A percentile compares a stretch with the other conserved stretches of the same genome.
Evolutionary conservation across 2,797 vertebrate species (phyloP).

Genomic region (Liasis olivaceus): DNA sequence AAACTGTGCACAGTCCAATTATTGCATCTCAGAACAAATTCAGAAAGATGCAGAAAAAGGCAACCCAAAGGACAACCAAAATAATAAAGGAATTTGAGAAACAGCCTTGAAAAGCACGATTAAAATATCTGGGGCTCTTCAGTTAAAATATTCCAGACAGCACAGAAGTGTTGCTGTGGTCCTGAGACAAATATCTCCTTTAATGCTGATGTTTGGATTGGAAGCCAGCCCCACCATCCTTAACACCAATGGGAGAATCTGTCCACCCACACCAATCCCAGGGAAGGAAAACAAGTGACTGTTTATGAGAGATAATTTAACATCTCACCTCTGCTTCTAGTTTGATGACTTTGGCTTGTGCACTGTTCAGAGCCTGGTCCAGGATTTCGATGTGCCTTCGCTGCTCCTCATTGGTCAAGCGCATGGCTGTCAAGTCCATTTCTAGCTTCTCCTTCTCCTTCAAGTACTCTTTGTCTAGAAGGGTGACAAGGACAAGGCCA

Average conservation of each 20-base stretch:
- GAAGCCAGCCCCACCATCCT: background rate
- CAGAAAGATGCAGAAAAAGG: background rate
- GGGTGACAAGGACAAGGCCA: constrained; percentile 50
- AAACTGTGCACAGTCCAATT: background rate
- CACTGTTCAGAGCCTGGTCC: constrained; percentile 84
- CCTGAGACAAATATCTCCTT: background rate
- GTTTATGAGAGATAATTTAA: background rate
- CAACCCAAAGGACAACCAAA: background rate
- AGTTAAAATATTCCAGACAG: background rate
- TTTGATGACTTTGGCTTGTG: constrained; percentile 84
- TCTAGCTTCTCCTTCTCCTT: constrained; percentile 85
- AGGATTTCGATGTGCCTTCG: constrained; percentile 84
- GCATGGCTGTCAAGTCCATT: constrained; percentile 78
- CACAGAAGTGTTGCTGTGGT: background rate
- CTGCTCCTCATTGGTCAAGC: constrained; percentile 82
- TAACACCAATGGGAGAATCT: background rate
- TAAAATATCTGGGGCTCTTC: background rate
- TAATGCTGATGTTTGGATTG: background rate
- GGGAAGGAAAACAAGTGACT: background rate
- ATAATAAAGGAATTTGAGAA: background rate
- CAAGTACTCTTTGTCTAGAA: constrained; percentile 81
- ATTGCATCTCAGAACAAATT: background rate
- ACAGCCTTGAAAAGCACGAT: background rate
- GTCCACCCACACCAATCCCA: background rate
- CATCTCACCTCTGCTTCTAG: constrained; percentile 85